Base-by-base conservation (phyloP, 2,888 invertebrate genomes). In the Rotaria macrura region DNA sequence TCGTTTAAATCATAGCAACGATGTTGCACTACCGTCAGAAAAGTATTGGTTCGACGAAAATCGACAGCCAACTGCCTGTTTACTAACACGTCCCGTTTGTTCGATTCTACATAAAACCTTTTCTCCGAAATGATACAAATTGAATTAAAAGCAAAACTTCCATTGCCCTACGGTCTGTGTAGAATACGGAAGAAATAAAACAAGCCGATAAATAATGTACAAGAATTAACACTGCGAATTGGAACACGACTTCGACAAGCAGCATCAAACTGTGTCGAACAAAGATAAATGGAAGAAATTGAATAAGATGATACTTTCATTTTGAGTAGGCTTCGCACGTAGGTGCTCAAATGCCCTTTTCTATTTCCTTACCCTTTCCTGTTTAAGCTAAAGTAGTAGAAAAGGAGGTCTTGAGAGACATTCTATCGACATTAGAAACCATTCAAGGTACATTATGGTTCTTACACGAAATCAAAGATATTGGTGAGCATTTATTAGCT, bases 311-410 rank as follows among this genome's bases (percentile, higher is more conserved):
- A 88, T 85, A 89, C 88, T 87, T 86, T 87, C 57, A 87, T 88
- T 87, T 89, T 89, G 85, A 88, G 89, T 89, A 87, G 86, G 87
- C 55, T 14, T 29, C 25, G 34, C 9, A 25, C 25, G 65, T 2
- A n/a, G 49, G 57, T 47, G 9, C n/a, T 38, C 5, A 20, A 43
- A 38, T 29, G 47, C 2, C 17, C 2, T 10, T 9, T 49, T 49
- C 17, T 49, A 2, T 49, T 49, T 49, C 17, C 49, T 14, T 49
- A 5, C 10, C 10, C 5, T 43, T 7, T 10, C 43, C 43, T 43
- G 43, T 10, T 49, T 2, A 57, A 74, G 52, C 87, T 87, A 55
- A 88, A 89, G 90, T 88, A 40, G 87, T 89, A 34, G 90, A 90
- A 85, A 87, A 87, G n/a, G 88, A 89, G 49, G 86, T 89, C 3